Evolutionary conservation across 2,113 vertebrate genomes (phyloP), one percentile per base, ranked within the genome.

Genomic region (Tetraodon nigroviridis): DNA sequence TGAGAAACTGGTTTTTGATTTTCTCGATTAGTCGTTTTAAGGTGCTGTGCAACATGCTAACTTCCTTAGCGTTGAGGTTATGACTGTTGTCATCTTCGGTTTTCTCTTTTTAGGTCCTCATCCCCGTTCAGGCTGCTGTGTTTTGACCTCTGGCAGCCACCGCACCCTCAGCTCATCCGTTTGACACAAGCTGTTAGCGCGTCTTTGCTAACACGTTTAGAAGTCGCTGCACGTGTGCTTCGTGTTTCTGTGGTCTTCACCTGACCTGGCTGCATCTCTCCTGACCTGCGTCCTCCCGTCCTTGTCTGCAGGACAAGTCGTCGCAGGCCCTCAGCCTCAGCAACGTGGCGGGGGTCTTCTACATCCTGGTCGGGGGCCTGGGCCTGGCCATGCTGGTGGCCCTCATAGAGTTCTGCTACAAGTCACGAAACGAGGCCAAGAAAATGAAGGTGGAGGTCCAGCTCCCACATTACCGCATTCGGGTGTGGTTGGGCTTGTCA

Each of bases 321-420:
- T 92, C 90, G 84, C 84, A 99, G 93, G 96, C 97, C 88, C 93
- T 99, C 84, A 98, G 96, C 88, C 93, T 99, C 87, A 98, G 95
- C 93, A 99, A 99, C 87, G 97, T 99, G 83, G 97, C 97, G 24
- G 97, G 97, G 88, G 97, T 99, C 90, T 99, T 99, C 95, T 99
- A 99, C 93, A 99, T 99, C 92, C 95, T 99, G 84, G 97, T 99
- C 79, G 97, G 97, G 86, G 97, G 97, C 90, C 90, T 99, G 91
- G 97, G 97, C 84, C 92, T 99, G 90, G 97, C 97, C 83, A 99
- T 99, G 97, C 94, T 99, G 92, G 97, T 99, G 92, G 97, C 97
- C 87, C 93, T 99, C 92, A 97, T 99, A 90, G 97, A 99, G 69
- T 99, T 99, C 96, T 99, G 97, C 96, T 99, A 99, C 96, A 99